Evolutionary conservation across 2,113 vertebrate species (phyloP).

Genomic region (Dolichotis patagonum): DNA sequence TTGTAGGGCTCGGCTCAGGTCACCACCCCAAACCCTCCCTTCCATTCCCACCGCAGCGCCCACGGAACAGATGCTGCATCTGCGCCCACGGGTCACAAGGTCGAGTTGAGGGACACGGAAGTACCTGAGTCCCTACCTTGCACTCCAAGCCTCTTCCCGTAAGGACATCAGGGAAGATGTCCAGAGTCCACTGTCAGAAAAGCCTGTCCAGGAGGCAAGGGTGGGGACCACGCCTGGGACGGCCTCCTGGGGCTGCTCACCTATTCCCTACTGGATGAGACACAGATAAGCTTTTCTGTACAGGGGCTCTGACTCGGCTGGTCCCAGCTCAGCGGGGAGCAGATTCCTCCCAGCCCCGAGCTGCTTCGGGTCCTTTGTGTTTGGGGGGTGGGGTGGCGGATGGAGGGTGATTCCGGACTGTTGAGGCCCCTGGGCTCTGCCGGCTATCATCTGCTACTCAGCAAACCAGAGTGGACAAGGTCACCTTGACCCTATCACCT

Average conservation of each 20-base stretch:
- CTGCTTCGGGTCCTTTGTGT: not conserved
- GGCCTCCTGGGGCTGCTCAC: not conserved
- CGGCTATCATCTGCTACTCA: not conserved
- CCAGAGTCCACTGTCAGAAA: not conserved
- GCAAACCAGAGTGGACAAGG: not conserved
- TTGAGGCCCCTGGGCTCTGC: not conserved
- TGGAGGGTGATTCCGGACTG: not conserved
- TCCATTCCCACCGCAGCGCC: not conserved
- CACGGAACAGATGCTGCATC: not conserved
- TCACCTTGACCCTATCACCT: not conserved
- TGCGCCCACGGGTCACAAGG: not conserved
- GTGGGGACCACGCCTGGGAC: not conserved
- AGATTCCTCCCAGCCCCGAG: not conserved
- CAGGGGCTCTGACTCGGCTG: not conserved
- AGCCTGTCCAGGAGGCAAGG: not conserved
- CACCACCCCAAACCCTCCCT: not conserved
- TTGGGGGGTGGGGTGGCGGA: not conserved
- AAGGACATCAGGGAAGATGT: not conserved
- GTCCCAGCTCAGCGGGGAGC: not conserved
- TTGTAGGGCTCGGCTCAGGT: not conserved
- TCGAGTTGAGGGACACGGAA: not conserved
- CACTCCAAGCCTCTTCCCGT: not conserved
- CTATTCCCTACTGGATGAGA: not conserved
- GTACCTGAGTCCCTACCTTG: not conserved
- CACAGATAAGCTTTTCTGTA: not conserved